Percentiles rank a stretch among this genome's conserved stretches.
Evolutionary conservation across 2,888 invertebrate genomes (phyloP).

Genomic region (Parnassius smintheus): DNA sequence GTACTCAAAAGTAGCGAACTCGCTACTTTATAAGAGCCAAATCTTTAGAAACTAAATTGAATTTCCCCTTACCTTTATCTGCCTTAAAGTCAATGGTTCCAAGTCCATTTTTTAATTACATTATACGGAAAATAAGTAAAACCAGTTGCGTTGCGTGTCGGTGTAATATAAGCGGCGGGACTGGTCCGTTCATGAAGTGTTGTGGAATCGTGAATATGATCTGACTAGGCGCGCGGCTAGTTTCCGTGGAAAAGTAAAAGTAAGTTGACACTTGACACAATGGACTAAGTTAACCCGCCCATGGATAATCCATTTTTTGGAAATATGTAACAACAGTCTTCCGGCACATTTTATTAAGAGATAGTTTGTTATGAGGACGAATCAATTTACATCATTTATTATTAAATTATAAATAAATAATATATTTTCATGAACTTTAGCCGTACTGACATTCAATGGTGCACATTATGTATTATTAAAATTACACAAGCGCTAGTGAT

Average conservation of each 20-base stretch:
- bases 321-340: neutral
- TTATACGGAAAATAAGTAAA: constrained; percentile 56
- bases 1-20: constrained; percentile 17
- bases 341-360: too few relatives aligned
- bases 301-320: constrained; percentile 1
- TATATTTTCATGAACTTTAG: too few relatives aligned
- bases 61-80: constrained; percentile 34
- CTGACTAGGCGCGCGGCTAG: constrained; percentile 33
- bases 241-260: constrained; percentile 56
- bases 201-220: constrained; percentile 35
- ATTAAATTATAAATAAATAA: too few relatives aligned
- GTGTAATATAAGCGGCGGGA: constrained; percentile 35
- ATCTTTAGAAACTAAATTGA: constrained; percentile 33
- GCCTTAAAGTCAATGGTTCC: constrained; percentile 39
- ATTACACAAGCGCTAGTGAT: constrained; percentile 32
- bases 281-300: constrained; percentile 14
- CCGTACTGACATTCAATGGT: too few relatives aligned
- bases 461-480: neutral
- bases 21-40: constrained; percentile 23
- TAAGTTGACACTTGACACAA: constrained; percentile 29
- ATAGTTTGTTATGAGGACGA: too few relatives aligned
- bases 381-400: too few relatives aligned
- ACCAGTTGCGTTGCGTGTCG: constrained; percentile 49
- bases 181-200: constrained; percentile 42
- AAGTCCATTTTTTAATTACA: constrained; percentile 46